phyloP scores from a whole-genome alignment of 1,140 invertebrate genomes.

The Heliconius nattereri region DNA sequence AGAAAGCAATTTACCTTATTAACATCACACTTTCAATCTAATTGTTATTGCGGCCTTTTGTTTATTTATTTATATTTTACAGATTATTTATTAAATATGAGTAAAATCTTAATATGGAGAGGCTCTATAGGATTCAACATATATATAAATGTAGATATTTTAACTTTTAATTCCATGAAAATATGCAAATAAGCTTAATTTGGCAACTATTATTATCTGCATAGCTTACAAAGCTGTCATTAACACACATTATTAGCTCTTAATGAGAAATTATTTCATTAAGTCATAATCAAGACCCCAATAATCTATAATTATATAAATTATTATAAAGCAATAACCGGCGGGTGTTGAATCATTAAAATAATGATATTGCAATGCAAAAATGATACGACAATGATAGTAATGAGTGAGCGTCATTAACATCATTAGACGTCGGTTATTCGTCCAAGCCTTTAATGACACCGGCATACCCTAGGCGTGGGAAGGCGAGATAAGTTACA shows the following conservation, averaged over 20 bases:
- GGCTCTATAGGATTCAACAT: too few species aligned
- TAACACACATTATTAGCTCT: neutral
- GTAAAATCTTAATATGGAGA: too few species aligned
- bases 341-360: constrained; percentile 40
- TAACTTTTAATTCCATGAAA: too few species aligned
- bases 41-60: neutral
- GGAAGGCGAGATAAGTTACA: constrained; percentile 63
- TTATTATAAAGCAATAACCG: constrained; percentile 1
- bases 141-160: too few species aligned
- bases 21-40: constrained; percentile 20
- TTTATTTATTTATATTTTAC: neutral
- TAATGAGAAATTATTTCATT: too few species aligned
- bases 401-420: constrained; percentile 56
- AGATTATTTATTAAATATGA: neutral
- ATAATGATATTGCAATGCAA: constrained; percentile 44
- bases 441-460: constrained; percentile 58
- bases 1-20: constrained; percentile 29
- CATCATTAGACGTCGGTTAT: constrained; percentile 51
- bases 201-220: too few species aligned
- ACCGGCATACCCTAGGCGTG: constrained; percentile 59
- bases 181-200: too few species aligned
- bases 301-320: neutral
- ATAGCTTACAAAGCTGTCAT: neutral
- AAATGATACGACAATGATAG: constrained; percentile 51
- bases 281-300: neutral